Base-by-base conservation (phyloP, 2,888 invertebrate species). In the Athalia rosae region DNA sequence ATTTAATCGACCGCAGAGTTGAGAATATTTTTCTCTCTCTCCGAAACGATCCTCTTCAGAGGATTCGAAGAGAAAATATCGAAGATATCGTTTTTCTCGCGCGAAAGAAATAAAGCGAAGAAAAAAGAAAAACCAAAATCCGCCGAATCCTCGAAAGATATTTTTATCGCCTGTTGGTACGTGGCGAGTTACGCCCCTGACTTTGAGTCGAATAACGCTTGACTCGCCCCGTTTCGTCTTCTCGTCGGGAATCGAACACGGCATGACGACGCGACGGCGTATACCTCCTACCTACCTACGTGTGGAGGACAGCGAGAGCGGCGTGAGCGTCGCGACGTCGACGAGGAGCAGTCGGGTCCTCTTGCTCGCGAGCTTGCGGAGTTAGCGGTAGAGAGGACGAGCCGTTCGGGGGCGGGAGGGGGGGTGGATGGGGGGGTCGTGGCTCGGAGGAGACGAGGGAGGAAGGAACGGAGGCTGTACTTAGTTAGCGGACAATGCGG, bases 401-500 rank as follows among this genome's bases (percentile, higher is more conserved):
- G 28, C 13, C 66, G 64, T 69, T 71, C 43, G 48, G 41, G 79
- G 71, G 80, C 77, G 80, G 76, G 80, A 80, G 79, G 69, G 81
- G 79, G 11, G 5, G n/a, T n/a, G 79, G 71, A 80, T 77, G 80
- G 76, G 80, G 80, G 79, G 69, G 81, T 79, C 11, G 5, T 2
- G 2, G 28, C 28, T 28, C 28, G 69, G 47, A 11, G 13, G 41
- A 5, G 13, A 53, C 41, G 7, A 53, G 76, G 67, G 76, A 45
- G 15, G 66, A 53, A 45, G 71, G 73, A 43, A 62, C 61, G 74
- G 74, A 74, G 86, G 85, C 84, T 87, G 88, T 88, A 89, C 89
- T 89, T 89, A 89, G 89, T 89, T 89, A 89, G 86, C 88, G 89
- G 89, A 89, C 89, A 89, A 89, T 89, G 89, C 87, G 85, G 87